Conservation (phyloP, 2,888 invertebrate genomes). For the Microplitis manilae region DNA sequence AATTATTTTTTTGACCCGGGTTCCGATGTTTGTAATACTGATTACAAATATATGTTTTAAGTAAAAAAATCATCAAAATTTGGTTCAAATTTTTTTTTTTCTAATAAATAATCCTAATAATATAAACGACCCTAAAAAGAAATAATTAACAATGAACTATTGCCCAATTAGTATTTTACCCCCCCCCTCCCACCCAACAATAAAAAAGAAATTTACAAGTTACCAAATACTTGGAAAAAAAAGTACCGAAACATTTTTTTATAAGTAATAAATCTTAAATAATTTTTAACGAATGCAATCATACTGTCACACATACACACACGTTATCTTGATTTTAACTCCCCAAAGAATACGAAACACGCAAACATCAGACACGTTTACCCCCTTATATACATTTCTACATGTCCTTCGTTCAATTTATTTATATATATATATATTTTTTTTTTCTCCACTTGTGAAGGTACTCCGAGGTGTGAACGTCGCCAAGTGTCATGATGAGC, state of each 20-base stretch:
- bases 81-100: too few relatives aligned
- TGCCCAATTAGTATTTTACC: too few relatives aligned
- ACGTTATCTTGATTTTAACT: slow-evolving; percentile 13
- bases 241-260: not conserved
- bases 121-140: too few relatives aligned
- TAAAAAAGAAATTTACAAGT: not conserved
- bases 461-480: slow-evolving; percentile 11
- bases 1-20: too few relatives aligned
- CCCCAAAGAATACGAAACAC: slow-evolving; percentile 7
- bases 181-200: not conserved
- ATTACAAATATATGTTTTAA: too few relatives aligned
- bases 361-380: not conserved
- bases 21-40: too few relatives aligned
- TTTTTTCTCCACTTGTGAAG: not conserved
- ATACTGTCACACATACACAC: slow-evolving; percentile 20
- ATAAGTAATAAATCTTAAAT: not conserved
- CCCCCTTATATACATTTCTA: not conserved
- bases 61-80: too few relatives aligned
- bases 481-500: slow-evolving; percentile 43
- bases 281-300: not conserved
- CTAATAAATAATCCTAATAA: too few relatives aligned
- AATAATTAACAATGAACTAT: too few relatives aligned
- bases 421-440: not conserved
- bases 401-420: not conserved
- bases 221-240: too few relatives aligned